These are phyloP conservation scores for Pasiphila rectangulata DNA, from an alignment of 2,888 invertebrate genomes.

Conservation along the genomic window DNA sequence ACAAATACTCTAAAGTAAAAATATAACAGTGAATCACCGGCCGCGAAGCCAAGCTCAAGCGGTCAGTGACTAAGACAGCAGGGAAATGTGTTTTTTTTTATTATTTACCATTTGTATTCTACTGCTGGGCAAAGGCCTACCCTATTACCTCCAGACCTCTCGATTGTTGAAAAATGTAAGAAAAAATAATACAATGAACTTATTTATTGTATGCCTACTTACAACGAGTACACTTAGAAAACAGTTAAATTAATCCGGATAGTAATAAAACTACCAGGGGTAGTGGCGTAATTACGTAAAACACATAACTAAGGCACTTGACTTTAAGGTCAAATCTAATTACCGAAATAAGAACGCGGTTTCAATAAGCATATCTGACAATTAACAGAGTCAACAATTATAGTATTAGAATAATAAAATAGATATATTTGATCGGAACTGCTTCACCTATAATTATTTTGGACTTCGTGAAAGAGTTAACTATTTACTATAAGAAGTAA, in stretches of 20 bases:
- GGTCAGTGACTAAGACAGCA: too few relatives aligned
- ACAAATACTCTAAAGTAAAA: too few relatives aligned
- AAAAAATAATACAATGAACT: too few relatives aligned
- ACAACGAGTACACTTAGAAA: background rate
- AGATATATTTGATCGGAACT: background rate
- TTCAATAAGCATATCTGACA: background rate
- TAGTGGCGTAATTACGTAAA: background rate
- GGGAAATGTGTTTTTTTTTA: too few relatives aligned
- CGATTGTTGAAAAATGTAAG: too few relatives aligned
- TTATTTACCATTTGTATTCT: too few relatives aligned
- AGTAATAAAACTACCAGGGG: background rate
- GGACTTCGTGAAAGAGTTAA: constrained; percentile 1
- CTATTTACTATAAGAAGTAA: constrained; percentile 1
- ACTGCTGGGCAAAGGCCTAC: too few relatives aligned
- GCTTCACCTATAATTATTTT: background rate
- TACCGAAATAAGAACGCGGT: background rate
- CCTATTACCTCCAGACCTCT: too few relatives aligned
- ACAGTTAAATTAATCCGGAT: background rate
- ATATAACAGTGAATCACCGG: too few relatives aligned
- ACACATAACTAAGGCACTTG: background rate
- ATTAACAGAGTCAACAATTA: background rate
- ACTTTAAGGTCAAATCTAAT: background rate
- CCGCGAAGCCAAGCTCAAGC: too few relatives aligned
- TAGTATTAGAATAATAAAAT: background rate
- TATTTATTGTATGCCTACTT: too few relatives aligned